Percentiles rank a stretch among this genome's conserved stretches.
Evolutionary conservation across 2,113 vertebrate species (phyloP).

Genomic region (Chaetops frenatus): DNA sequence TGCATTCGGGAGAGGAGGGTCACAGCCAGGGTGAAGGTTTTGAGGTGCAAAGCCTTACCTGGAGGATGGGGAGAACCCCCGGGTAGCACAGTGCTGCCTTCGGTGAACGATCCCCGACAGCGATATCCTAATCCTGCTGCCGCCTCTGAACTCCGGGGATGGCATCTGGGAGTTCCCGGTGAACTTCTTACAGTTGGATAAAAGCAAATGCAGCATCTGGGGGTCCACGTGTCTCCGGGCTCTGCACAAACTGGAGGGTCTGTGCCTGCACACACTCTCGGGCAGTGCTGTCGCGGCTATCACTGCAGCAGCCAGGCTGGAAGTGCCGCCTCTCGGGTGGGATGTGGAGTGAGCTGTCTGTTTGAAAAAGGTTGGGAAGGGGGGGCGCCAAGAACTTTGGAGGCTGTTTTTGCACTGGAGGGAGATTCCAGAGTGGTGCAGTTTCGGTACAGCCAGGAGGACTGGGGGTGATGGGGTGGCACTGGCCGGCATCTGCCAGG

Average conservation of each 20-base stretch:
- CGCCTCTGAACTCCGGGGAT: not conserved
- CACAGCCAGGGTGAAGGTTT: not conserved
- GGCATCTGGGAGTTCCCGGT: not conserved
- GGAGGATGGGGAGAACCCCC: not conserved
- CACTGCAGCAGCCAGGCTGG: not conserved
- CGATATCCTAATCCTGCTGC: not conserved
- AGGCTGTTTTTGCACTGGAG: not conserved
- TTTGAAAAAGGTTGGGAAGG: not conserved
- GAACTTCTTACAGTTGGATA: not conserved
- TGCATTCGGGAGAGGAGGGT: fast-evolving
- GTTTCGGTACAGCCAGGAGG: not conserved
- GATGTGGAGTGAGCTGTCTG: not conserved
- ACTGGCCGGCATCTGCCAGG: fast-evolving
- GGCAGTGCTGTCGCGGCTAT: not conserved
- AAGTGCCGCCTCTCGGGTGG: not conserved
- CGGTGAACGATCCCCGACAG: not conserved
- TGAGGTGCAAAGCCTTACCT: not conserved
- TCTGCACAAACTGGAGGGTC: not conserved
- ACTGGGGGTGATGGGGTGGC: not conserved
- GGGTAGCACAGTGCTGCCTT: not conserved
- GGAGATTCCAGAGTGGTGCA: fast-evolving
- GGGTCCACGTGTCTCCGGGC: not conserved
- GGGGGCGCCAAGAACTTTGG: not conserved
- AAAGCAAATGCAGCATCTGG: not conserved
- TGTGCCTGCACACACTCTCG: not conserved